phyloP scores from a whole-genome alignment of 2,888 invertebrate species.

The Chouioia cunea region DNA sequence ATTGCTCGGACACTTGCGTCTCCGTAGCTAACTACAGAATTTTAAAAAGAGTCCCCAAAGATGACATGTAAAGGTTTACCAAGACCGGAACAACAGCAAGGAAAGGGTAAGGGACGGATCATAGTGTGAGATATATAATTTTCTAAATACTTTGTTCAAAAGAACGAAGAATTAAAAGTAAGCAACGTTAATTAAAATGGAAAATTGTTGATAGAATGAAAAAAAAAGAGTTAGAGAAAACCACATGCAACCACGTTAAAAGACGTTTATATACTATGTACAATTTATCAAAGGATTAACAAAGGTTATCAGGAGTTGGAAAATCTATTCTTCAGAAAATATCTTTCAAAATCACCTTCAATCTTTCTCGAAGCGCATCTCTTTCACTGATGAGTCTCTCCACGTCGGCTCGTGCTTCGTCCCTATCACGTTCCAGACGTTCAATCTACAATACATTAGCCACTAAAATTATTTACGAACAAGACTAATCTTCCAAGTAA shows the following conservation, averaged over 20 bases:
- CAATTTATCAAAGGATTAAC: constrained; percentile 19
- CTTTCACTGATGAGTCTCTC: constrained; percentile 74
- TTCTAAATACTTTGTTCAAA: too few species aligned
- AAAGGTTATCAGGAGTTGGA: constrained; percentile 3
- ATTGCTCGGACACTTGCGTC: constrained; percentile 69
- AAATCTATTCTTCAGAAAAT: constrained; percentile 32
- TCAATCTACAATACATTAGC: constrained; percentile 55
- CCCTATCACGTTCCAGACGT: constrained; percentile 71
- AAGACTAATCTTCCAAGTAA: neutral
- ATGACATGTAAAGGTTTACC: neutral
- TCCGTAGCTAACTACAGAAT: constrained; percentile 64
- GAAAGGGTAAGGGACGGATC: constrained; percentile 1
- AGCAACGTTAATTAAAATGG: too few species aligned
- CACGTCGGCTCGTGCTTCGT: constrained; percentile 71
- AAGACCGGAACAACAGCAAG: neutral
- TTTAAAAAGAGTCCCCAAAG: neutral
- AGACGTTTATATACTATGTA: neutral
- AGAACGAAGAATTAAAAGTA: too few species aligned
- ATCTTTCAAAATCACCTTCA: constrained; percentile 67
- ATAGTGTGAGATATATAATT: too few species aligned
- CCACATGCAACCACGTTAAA: neutral
- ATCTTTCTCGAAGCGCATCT: constrained; percentile 72
- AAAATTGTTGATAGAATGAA: neutral
- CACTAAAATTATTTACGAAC: constrained; percentile 8
- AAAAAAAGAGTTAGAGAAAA: constrained; percentile 5